Base-by-base conservation (phyloP, 1,140 invertebrate species). In the Myzus persicae region DNA sequence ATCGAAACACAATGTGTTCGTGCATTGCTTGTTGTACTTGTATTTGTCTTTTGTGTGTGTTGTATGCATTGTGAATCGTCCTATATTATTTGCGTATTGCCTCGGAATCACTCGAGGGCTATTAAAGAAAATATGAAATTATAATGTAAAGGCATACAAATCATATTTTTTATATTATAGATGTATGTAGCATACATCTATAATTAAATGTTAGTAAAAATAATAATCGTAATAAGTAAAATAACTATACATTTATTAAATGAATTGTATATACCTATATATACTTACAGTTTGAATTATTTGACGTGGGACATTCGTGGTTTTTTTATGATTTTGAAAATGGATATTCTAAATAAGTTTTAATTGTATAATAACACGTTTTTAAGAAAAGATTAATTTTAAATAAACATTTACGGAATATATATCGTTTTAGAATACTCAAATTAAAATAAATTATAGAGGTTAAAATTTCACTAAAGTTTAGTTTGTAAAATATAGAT, bases 41-140 rank as follows among this genome's bases (percentile, higher is more conserved):
- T 84, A 42, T 59, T 90, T 90, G 48, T 90, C 48, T 59, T 90
- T 88, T 90, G 36, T 42, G 88, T 90, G 51, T 42, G 89, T 90
- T 67, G 51, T 90, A 31, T 90, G 89, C 38, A 42, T 42, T 90
- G 89, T 67, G 51, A 42, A 90, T 59, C 51, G 89, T 90, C 89
- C 38, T 90, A 67, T 89, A 51, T 48, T 90, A 90, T 90, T 90
- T 40, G 89, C 51, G 20, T 67, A 48, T 59, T 89, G 48, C 22
- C 87, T 51, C 38, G 48, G 11, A 89, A 46, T 48, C 6, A 88
- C 85, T 89, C 22, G 6, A 26, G 87, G 85, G 36, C 8, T 54
- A 89, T 44, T 44, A 84, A 42, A 84, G 26, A 44, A n/a, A 46
- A 76, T 20, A 76, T 76, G 22, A 76, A n/a, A n/a, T n/a, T 46